Evolutionary conservation across 2,113 vertebrate species (phyloP).

Genomic region (Mixornis gularis): DNA sequence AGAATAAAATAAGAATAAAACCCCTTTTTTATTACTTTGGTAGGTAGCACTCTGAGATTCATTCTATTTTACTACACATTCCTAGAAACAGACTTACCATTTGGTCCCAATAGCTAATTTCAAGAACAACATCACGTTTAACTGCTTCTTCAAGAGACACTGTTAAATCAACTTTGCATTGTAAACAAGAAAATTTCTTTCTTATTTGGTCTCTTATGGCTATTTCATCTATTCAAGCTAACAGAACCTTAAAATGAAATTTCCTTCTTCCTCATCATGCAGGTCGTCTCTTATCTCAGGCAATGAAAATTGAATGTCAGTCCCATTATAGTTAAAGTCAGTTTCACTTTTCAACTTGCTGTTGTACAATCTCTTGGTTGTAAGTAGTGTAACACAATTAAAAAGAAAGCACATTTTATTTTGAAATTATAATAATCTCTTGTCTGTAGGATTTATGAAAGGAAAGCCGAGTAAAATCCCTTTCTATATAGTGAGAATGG

Average conservation of each 20-base stretch:
- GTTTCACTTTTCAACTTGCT: neutral
- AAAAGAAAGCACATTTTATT: neutral
- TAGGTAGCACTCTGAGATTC: accelerated
- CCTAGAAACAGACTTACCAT: neutral
- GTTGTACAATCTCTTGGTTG: neutral
- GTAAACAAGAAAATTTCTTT: neutral
- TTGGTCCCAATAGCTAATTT: neutral
- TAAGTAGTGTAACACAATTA: neutral
- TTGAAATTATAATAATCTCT: neutral
- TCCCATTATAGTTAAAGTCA: neutral
- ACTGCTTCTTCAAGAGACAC: neutral
- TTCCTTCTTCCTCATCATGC: neutral
- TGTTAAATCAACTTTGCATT: neutral
- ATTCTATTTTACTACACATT: neutral
- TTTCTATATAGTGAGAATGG: neutral
- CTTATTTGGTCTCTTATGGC: neutral
- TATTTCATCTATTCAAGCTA: neutral
- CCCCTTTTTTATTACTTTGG: neutral
- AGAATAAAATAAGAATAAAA: no score
- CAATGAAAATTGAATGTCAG: neutral
- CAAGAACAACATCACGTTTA: neutral
- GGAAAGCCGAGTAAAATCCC: neutral
- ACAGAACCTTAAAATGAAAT: neutral
- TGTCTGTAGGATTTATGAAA: neutral
- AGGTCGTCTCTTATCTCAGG: neutral